Percentiles rank a stretch among this genome's conserved stretches.
phyloP scores from a whole-genome alignment of 2,797 vertebrate species.

The Bradypodion pumilum region DNA sequence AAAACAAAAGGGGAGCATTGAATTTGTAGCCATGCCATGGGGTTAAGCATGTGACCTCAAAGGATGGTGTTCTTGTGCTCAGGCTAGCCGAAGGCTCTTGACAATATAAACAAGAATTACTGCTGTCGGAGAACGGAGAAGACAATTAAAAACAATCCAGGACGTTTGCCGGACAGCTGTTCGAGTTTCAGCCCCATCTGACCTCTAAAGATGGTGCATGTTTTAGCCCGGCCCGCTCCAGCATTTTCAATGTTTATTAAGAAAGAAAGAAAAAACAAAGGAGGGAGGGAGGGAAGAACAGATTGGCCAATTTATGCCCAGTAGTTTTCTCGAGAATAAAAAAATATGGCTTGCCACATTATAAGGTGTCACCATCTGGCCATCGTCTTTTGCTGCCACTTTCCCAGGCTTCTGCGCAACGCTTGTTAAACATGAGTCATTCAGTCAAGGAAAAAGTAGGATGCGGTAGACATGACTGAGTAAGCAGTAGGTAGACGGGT shows the following conservation, averaged over 20 bases:
- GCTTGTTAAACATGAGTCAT: not conserved
- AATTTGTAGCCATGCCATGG: slow-evolving; percentile 76
- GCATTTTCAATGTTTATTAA: slow-evolving; percentile 55
- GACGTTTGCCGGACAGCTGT: slow-evolving; percentile 84
- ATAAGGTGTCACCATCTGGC: slow-evolving; percentile 30
- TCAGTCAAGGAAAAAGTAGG: not conserved
- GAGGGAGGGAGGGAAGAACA: slow-evolving; percentile 32
- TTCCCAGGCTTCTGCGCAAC: not conserved
- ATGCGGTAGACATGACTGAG: too few relatives aligned
- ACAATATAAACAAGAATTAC: slow-evolving; percentile 86
- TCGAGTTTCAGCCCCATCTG: slow-evolving; percentile 74
- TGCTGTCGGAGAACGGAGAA: slow-evolving; percentile 81
- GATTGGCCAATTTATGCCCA: slow-evolving; percentile 26
- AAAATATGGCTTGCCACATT: not conserved
- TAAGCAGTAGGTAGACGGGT: not conserved
- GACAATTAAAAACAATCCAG: slow-evolving; percentile 89
- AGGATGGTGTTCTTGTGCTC: slow-evolving; percentile 78
- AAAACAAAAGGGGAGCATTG: slow-evolving; percentile 80
- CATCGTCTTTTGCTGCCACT: not conserved
- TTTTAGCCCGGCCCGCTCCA: slow-evolving; percentile 61
- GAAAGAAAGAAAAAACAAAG: not conserved
- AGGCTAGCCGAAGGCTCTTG: slow-evolving; percentile 77
- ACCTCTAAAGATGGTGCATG: slow-evolving; percentile 72
- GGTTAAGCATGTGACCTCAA: slow-evolving; percentile 83
- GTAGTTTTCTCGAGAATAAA: slow-evolving; percentile 28